These are phyloP conservation scores for Microvelia longipes DNA, from an alignment of 1,140 invertebrate genomes.

Conservation along the genomic window DNA sequence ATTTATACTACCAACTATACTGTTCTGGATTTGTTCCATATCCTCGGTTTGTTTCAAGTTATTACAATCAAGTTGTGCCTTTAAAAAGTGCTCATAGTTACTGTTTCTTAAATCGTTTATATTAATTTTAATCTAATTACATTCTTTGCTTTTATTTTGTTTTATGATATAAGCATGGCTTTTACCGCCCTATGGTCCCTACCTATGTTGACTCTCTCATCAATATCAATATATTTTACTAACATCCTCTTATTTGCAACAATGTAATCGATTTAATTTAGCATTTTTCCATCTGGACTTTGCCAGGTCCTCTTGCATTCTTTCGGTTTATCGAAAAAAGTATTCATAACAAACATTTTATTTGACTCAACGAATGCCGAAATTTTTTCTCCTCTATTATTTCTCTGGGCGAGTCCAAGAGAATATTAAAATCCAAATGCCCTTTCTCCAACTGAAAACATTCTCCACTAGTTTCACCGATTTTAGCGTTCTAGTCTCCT, in stretches of 20 bases:
- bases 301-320: not conserved
- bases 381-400: not conserved
- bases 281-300: no score
- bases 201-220: no score
- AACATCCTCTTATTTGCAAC: not conserved
- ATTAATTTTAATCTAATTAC: not conserved
- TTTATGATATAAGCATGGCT: not conserved
- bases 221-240: not conserved
- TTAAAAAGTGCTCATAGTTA: not conserved
- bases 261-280: conserved; percentile 1
- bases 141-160: not conserved
- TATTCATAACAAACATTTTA: no score
- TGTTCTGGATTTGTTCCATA: not conserved
- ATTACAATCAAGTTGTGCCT: not conserved
- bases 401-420: not conserved
- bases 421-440: not conserved
- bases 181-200: conserved; percentile 1
- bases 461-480: not conserved
- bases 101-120: not conserved
- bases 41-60: not conserved
- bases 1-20: not conserved
- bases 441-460: not conserved
- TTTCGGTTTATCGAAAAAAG: not conserved
- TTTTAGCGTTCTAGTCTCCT: not conserved
- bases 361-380: not conserved